phyloP scores from a whole-genome alignment of 1,140 invertebrate genomes.

The Diabrotica virgifera region DNA sequence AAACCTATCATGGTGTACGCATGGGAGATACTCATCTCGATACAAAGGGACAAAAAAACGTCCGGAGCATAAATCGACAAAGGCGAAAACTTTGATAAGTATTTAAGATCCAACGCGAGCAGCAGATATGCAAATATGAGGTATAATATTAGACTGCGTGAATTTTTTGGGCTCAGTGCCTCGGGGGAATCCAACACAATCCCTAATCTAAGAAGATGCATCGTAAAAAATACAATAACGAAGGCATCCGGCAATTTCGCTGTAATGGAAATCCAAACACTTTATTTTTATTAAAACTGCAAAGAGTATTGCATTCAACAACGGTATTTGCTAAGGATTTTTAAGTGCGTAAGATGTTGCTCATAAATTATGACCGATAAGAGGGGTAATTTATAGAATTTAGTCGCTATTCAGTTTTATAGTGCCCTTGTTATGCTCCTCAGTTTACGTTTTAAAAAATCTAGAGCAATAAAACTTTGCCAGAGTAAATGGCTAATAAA shows the following conservation, averaged over 20 bases:
- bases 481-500: too few species aligned
- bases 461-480: too few species aligned
- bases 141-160: constrained; percentile 36
- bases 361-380: neutral
- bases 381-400: neutral
- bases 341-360: neutral
- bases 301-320: neutral
- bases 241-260: constrained; percentile 6
- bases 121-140: constrained; percentile 37
- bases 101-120: constrained; percentile 34
- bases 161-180: constrained; percentile 24
- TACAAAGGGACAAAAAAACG: constrained; percentile 28
- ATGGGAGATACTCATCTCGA: neutral
- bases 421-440: too few species aligned
- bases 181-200: constrained; percentile 14
- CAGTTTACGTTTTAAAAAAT: too few species aligned
- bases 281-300: constrained; percentile 5
- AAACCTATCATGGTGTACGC: neutral
- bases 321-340: neutral
- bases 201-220: constrained; percentile 25
- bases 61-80: constrained; percentile 24
- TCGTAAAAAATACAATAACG: constrained; percentile 28
- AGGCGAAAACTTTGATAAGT: constrained; percentile 36
- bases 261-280: constrained; percentile 11
- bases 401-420: neutral